Evolutionary conservation across 1,140 invertebrate genomes (phyloP), one percentile per base, ranked within the genome.

Genomic region (Tetragonula clypearis): DNA sequence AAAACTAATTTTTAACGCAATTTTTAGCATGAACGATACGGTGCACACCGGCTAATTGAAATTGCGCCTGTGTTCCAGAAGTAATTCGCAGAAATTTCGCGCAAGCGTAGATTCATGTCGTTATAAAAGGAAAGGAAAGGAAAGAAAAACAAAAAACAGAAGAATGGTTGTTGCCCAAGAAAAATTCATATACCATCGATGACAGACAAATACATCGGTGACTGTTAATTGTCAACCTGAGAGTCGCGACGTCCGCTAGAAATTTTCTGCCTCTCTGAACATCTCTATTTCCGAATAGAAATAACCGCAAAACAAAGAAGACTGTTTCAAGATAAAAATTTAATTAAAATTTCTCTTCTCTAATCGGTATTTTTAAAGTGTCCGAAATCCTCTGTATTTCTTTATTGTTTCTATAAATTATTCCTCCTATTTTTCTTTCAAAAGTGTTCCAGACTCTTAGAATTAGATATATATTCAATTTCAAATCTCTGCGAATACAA

Each of bases 61-160:
- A 79, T 55, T 14, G 14, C 19, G 23, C 0, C 4, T 41, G 49
- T 14, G 26, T 79, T 79, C 19, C 21, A 14, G 1, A 15, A 9
- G 23, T 69, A 69, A 79, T n/a, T 79, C 26, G 21, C 21, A 17
- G 15, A 65, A 49, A 77, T 77, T 65, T 62, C n/a, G 30, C n/a
- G 9, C 30, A 30, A 19, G 26, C 14, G 26, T 1, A 6, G 15
- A 56, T 79, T 79, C 21, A 12, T 56, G 8, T 8, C 14, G 41
- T 21, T 62, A 62, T n/a, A 14, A n/a, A 60, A 62, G 23, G 0
- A 12, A 8, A 49, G 6, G 4, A 41, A 8, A 41, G 6, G 6
- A 41, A 41, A 41, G 8, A 41, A 8, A 41, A 35, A 35, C 2
- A 41, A 41, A 41, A 11, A 0, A n/a, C 35, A 62, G 21, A 62